Conservation (phyloP, 2,888 invertebrate species). For the Melinopterus prodromus region DNA sequence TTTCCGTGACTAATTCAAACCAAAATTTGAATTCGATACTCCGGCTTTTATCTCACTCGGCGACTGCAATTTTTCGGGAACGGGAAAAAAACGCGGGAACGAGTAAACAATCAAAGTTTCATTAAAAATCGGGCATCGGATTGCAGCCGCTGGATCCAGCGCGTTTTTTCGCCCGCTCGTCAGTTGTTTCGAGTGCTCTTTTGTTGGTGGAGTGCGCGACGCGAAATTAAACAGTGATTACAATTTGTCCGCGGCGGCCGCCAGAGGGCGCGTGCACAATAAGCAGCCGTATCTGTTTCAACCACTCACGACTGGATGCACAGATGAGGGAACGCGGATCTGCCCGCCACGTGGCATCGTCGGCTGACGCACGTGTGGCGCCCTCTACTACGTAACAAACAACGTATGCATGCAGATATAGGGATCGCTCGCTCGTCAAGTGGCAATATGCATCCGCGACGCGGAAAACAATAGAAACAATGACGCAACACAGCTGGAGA, state of each 20-base stretch:
- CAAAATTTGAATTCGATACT: too few species aligned
- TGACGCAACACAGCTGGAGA: not conserved
- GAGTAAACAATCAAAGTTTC: conserved; percentile 4
- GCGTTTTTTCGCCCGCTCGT: not conserved
- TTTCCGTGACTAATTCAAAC: too few species aligned
- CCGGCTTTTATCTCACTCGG: not conserved
- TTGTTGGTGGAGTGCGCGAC: not conserved
- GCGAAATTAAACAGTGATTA: not conserved
- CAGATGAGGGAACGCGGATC: not conserved
- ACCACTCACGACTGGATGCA: not conserved
- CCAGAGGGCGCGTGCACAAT: not conserved
- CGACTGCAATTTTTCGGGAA: not conserved
- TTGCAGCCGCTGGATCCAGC: not conserved
- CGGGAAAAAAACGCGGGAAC: not conserved
- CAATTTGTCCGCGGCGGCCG: not conserved
- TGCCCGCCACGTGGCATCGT: not conserved
- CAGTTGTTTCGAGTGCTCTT: conserved; percentile 4
- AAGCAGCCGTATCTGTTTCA: not conserved
- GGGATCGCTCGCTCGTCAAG: not conserved
- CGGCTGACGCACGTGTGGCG: not conserved
- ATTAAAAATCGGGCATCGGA: not conserved
- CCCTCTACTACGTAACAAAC: not conserved
- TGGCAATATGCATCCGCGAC: not conserved
- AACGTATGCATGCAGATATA: not conserved
- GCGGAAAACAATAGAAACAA: not conserved